Base-by-base conservation (phyloP, 2,797 vertebrate genomes). In the Anguilla pacifica region DNA sequence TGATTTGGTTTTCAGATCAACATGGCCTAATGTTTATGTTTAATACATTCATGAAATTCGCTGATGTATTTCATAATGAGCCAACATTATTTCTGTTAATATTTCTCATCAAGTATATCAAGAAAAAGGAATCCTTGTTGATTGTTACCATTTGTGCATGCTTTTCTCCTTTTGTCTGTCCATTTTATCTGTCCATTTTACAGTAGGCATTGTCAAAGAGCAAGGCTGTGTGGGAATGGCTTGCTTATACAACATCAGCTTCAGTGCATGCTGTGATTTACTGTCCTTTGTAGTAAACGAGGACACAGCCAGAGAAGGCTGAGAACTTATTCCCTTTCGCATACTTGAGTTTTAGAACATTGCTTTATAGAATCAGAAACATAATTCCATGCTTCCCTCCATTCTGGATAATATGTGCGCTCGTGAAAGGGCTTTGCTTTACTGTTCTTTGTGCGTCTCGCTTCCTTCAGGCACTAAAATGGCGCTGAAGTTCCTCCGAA, bases 401-500 rank as follows among this genome's bases (percentile, higher is more conserved):
- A 35, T 43, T 39, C 35, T 39, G 17, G 11, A 39, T 39, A 72
- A 31, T 25, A 35, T 7, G 2, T 6, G 61, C 70, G 1, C 70
- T 6, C 11, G 2, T 19, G 31, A 77, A 39, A 17, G 72, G 2
- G 70, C 9, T 2, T 74, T 25, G 31, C 72, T 77, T 43, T 43
- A 39, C 35, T 25, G 22, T 43, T 17, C 5, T 17, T 13, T 19
- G 46, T 9, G 25, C 85, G 46, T 85, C 43, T 86, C 88, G 64
- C 83, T 9, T 55, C 86, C 4, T 87, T 1, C 87, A 97, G 96
- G 96, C 84, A 95, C 95, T 0, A 96, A 97, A 88, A 97, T 97
- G 96, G 97, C 97, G 0, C 92, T 97, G 89, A 97, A 97, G 91
- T 97, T 97, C 92, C 92, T 97, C 90, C 95, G 96, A 92, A 97